A percentile compares a stretch with the other conserved stretches of the same genome.
These are phyloP conservation scores for Tenthredo notha DNA, from an alignment of 2,888 invertebrate genomes.

Conservation along the genomic window DNA sequence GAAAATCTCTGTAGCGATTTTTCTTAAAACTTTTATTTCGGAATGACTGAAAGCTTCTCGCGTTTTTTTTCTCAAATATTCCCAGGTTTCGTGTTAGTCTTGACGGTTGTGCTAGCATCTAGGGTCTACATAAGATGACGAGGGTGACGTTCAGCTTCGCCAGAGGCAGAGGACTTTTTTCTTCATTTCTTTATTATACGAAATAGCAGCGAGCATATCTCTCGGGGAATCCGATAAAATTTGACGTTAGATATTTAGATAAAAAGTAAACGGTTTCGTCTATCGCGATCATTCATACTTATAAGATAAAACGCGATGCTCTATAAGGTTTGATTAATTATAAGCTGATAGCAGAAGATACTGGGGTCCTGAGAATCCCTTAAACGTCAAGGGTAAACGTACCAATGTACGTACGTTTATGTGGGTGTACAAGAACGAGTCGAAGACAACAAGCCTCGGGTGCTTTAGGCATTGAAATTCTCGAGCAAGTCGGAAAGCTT, in stretches of 20 bases:
- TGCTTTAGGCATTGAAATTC: not conserved
- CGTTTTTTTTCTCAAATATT: not conserved
- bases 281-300: not conserved
- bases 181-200: not conserved
- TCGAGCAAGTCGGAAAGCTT: not conserved
- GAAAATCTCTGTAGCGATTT: not conserved
- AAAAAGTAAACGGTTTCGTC: slow-evolving; percentile 15
- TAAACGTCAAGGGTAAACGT: not conserved
- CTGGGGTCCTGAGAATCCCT: not conserved
- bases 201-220: not conserved
- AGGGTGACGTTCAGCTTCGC: slow-evolving; percentile 7
- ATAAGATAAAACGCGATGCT: not conserved
- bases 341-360: not conserved
- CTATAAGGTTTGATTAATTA: slow-evolving; percentile 20
- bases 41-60: not conserved
- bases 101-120: not conserved
- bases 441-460: not conserved
- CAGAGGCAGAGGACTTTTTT: slow-evolving; percentile 12
- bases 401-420: not conserved
- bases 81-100: not conserved
- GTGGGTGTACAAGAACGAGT: not conserved
- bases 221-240: not conserved
- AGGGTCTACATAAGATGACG: not conserved
- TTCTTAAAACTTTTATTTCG: not conserved
- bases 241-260: slow-evolving; percentile 31